Base-by-base conservation (phyloP, 2,888 invertebrate genomes). In the Lycocerus yunnanus region DNA sequence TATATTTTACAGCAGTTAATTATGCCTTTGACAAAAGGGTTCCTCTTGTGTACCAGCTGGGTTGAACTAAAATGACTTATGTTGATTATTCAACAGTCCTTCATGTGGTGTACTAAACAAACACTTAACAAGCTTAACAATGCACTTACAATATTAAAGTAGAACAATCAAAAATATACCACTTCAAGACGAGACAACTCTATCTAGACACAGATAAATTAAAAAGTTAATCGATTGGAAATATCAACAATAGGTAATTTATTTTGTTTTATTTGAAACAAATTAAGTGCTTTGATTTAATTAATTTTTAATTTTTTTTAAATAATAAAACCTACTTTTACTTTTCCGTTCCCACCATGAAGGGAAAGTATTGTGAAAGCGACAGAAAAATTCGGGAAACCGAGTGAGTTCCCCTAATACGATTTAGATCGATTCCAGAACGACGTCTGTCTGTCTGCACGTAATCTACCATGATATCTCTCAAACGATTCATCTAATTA, bases 1-100 rank as follows among this genome's bases (percentile, higher is more conserved):
- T 70, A 70, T 65, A 63, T 70, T 70, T 70, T 70, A 15, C 66
- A 65, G 43, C 70, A 65, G 70, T 70, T 70, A 70, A 70, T 70
- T 70, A 70, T 66, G 65, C 43, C 27, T 43, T 15, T 27, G 21
- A 65, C 65, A 66, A 66, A 70, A 70, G 70, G 70, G 70, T 65
- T 70, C 70, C 43, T 58, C 63, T 70, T 68, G 43, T 65, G 65
- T 58, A 70, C 70, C 70, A 70, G 70, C 21, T 69, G 69, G 69
- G 69, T 61, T 27, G 14, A 61, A 61, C 65, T 70, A 58, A 70
- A 65, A 20, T 65, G 65, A 66, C 58, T 70, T 27, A 58, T 43
- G 70, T 66, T 66, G 70, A 70, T 70, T 63, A 63, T 63, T 63
- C 61, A 63, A 63, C 61, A 63, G 61, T 63, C 61, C 61, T 63